Base-by-base conservation (phyloP, 2,888 invertebrate species). In the Ditylenchus weischeri region DNA sequence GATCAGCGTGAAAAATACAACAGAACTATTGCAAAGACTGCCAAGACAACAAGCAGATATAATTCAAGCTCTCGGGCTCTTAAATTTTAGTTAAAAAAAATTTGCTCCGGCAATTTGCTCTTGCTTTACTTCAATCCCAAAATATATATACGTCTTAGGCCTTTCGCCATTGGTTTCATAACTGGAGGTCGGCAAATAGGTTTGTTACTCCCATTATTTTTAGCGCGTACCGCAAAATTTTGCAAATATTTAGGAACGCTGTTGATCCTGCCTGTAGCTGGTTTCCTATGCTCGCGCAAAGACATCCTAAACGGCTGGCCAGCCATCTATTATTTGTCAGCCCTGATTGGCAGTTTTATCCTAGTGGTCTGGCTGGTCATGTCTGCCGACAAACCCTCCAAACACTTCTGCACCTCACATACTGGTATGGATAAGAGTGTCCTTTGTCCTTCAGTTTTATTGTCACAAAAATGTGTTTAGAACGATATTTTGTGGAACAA, bases 111-210 rank as follows among this genome's bases (percentile, higher is more conserved):
- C n/a, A n/a, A n/a, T n/a, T n/a, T n/a, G n/a, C n/a, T n/a, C n/a
- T n/a, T n/a, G n/a, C n/a, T n/a, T n/a, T n/a, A n/a, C n/a, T 29
- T 29, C 2, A 29, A 29, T 29, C 29, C 3, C 2, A 29, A 3
- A 43, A 43, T 13, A 43, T 38, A 15, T 15, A 6, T 3, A 43
- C 15, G 13, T 43, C 8, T 43, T 13, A 43, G 43, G 47, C 77
- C 80, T 10, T 81, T 80, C 65, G 80, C 80, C 49, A 70, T 81
- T n/a, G 80, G 79, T 60, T 73, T 80, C 48, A 76, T 80, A 49
- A 81, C 80, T 15, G 81, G 80, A 36, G 80, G 80, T 49, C 63
- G 80, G 50, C 80, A 80, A 70, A 78, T 80, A 48, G 80, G 79
- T 75, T 54, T 6, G 43, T 43, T 43, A 23, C 65, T 43, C n/a